Conservation (phyloP, 1,140 invertebrate genomes). For the Zaprionus gabonicus region DNA sequence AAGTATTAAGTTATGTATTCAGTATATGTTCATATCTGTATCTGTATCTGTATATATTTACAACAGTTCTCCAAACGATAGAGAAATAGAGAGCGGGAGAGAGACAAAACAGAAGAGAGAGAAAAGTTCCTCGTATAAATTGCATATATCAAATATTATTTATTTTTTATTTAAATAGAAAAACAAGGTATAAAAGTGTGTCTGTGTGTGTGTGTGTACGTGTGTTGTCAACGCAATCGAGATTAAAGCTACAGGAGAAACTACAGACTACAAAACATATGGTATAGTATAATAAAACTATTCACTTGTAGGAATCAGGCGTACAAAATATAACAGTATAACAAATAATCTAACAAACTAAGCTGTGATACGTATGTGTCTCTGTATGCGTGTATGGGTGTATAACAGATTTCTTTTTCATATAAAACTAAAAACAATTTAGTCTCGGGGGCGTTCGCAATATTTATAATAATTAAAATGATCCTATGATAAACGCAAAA, state of each 20-base stretch:
- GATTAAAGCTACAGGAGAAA: constrained; percentile 70
- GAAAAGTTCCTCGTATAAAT: constrained; percentile 74
- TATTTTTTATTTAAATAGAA: constrained; percentile 45
- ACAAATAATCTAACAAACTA: constrained; percentile 24
- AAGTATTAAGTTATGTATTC: constrained; percentile 60
- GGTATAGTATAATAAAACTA: constrained; percentile 68
- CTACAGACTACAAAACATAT: constrained; percentile 79
- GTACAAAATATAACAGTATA: constrained; percentile 61
- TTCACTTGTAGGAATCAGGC: constrained; percentile 62
- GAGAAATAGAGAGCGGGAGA: constrained; percentile 44
- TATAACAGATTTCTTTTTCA: constrained; percentile 59
- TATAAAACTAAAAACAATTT: constrained; percentile 57
- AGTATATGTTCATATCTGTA: constrained; percentile 25
- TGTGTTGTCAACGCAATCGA: constrained; percentile 61
- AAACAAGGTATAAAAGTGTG: constrained; percentile 80
- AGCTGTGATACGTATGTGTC: constrained; percentile 7
- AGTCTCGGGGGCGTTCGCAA: constrained; percentile 7
- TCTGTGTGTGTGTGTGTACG: neutral
- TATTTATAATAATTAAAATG: neutral
- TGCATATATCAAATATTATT: constrained; percentile 77
- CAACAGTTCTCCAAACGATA: constrained; percentile 22
- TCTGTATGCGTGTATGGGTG: constrained; percentile 4
- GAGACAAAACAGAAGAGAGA: constrained; percentile 57
- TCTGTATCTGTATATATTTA: constrained; percentile 42
- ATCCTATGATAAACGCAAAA: constrained; percentile 58